phyloP scores from a whole-genome alignment of 2,797 vertebrate species.

The Cossypha heuglini region DNA sequence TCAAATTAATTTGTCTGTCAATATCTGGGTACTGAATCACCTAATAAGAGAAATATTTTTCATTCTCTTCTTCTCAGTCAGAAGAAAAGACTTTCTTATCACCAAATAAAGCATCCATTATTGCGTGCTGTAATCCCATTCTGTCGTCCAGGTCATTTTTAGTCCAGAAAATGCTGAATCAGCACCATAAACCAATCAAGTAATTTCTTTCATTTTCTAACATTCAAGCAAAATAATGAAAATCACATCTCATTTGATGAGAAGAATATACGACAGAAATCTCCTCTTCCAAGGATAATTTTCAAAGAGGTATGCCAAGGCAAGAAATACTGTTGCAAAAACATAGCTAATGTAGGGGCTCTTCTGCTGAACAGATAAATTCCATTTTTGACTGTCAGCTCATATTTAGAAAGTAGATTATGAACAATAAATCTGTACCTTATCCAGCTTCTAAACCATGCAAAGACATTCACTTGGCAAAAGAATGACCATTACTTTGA shows the following conservation, averaged over 20 bases:
- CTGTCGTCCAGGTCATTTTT: slow-evolving; percentile 42
- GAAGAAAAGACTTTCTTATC: slow-evolving; percentile 58
- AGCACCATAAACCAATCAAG: slow-evolving; percentile 66
- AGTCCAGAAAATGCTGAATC: slow-evolving; percentile 57
- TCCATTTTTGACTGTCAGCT: slow-evolving; percentile 48
- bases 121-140: neutral
- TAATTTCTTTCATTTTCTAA: slow-evolving; percentile 67
- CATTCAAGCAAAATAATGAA: slow-evolving; percentile 70
- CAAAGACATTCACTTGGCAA: slow-evolving; percentile 57
- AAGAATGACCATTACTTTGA: slow-evolving; percentile 63
- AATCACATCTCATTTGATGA: slow-evolving; percentile 47
- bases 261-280: slow-evolving; percentile 12
- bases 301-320: slow-evolving; percentile 59
- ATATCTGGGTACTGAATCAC: slow-evolving; percentile 54
- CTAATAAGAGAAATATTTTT: slow-evolving; percentile 55
- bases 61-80: slow-evolving; percentile 20
- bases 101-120: slow-evolving; percentile 39
- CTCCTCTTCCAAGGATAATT: slow-evolving; percentile 37
- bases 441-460: slow-evolving; percentile 37
- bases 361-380: slow-evolving; percentile 59
- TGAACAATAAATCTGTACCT: slow-evolving; percentile 41
- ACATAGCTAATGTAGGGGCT: slow-evolving; percentile 46
- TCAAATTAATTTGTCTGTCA: slow-evolving; percentile 60
- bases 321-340: slow-evolving; percentile 39
- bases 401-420: slow-evolving; percentile 30